These are phyloP conservation scores for Ceyx cyanopectus DNA, from an alignment of 2,113 vertebrate species.

Conservation along the genomic window DNA sequence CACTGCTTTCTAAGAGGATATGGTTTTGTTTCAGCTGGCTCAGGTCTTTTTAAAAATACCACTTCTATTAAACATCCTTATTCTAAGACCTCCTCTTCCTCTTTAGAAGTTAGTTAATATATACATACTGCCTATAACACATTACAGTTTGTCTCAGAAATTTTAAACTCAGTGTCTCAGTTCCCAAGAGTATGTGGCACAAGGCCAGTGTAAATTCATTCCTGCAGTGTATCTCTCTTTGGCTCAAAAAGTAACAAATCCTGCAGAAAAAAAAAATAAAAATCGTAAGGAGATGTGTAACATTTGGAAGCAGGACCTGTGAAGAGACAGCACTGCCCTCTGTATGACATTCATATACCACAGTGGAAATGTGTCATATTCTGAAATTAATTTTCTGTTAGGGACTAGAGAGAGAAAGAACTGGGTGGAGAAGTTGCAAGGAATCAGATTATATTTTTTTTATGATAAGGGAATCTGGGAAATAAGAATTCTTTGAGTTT, in stretches of 20 bases:
- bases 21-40: not conserved
- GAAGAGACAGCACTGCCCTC: constrained; percentile 53
- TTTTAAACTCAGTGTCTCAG: not conserved
- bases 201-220: constrained; percentile 36
- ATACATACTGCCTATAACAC: not conserved
- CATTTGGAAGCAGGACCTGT: constrained; percentile 13
- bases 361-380: not conserved
- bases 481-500: not conserved
- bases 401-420: not conserved
- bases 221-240: constrained; percentile 6
- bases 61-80: not conserved
- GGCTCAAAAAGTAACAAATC: constrained; percentile 28
- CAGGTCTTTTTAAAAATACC: not conserved
- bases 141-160: constrained; percentile 9
- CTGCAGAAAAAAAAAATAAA: constrained; percentile 17
- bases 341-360: constrained; percentile 37
- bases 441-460: not conserved
- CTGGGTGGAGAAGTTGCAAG: not conserved
- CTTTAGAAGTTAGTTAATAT: not conserved
- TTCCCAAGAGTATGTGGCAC: constrained; percentile 25
- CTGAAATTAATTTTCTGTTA: not conserved
- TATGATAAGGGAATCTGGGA: not conserved
- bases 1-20: not conserved
- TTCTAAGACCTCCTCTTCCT: not conserved
- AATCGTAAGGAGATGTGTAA: not conserved